These are phyloP conservation scores for Halichondria panicea DNA, from an alignment of 37 sponge, comb jelly and placozoan species.

Conservation along the genomic window DNA sequence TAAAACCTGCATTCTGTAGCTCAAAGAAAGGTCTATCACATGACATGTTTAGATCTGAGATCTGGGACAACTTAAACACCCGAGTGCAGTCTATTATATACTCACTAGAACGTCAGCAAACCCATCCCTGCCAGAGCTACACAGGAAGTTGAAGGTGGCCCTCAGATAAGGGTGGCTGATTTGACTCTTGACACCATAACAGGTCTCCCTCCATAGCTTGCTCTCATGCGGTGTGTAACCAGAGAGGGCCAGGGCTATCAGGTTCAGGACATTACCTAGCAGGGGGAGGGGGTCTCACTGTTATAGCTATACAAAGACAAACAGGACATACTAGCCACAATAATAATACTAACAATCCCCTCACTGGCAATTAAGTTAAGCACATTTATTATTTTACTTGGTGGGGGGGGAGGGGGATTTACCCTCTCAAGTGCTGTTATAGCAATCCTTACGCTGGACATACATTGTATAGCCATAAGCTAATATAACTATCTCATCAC, in stretches of 20 bases:
- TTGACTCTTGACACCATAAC: conserved; percentile 49
- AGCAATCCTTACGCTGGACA: too few relatives aligned
- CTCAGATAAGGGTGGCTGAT: conserved; percentile 69
- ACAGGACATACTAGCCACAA: background rate
- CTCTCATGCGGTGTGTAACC: conserved; percentile 58
- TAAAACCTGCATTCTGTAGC: too few relatives aligned
- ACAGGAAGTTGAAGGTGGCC: conserved; percentile 72
- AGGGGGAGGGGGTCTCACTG: background rate
- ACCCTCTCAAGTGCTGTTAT: too few relatives aligned
- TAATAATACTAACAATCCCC: background rate
- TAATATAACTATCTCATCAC: too few relatives aligned
- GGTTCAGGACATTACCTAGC: conserved; percentile 40
- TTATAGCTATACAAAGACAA: too few relatives aligned
- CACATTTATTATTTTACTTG: too few relatives aligned
- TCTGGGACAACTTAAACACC: background rate
- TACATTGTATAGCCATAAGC: too few relatives aligned
- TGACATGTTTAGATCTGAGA: too few relatives aligned
- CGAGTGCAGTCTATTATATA: background rate
- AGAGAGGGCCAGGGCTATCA: conserved; percentile 75
- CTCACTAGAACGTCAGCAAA: conserved; percentile 60
- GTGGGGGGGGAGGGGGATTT: too few relatives aligned
- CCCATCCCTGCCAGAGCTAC: conserved; percentile 30
- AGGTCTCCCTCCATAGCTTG: conserved; percentile 71
- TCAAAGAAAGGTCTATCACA: too few relatives aligned
- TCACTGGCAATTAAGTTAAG: too few relatives aligned